Percentiles rank a stretch among this genome's conserved stretches.
phyloP scores from a whole-genome alignment of 2,888 invertebrate species.

The Entomobrya proxima region DNA sequence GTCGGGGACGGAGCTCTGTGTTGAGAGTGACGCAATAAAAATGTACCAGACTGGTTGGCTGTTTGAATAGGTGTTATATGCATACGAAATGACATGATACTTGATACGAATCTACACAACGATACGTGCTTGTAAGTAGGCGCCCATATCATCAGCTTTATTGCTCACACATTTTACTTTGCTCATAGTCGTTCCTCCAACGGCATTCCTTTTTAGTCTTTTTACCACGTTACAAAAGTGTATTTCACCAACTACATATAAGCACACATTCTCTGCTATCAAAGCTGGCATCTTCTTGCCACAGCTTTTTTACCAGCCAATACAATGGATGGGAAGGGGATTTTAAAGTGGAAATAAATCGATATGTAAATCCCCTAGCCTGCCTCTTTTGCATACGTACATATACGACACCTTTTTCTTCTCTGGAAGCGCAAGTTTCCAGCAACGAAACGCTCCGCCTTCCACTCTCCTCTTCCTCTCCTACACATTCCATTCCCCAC shows the following conservation, averaged over 20 bases:
- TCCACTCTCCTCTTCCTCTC: constrained; percentile 62
- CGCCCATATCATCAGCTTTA: background rate
- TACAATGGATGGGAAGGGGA: constrained; percentile 47
- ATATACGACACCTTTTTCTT: constrained; percentile 67
- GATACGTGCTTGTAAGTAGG: constrained; percentile 13
- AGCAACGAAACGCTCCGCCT: constrained; percentile 68
- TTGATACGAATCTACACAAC: constrained; percentile 36
- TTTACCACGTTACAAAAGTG: background rate
- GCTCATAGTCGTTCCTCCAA: constrained; percentile 29
- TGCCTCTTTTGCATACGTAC: constrained; percentile 74
- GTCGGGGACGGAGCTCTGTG: constrained; percentile 54
- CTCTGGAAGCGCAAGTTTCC: constrained; percentile 72
- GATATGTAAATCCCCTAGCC: constrained; percentile 74
- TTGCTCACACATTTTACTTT: background rate
- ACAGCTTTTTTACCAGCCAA: constrained; percentile 31
- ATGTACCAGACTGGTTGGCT: constrained; percentile 59
- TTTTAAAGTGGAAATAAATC: constrained; percentile 72
- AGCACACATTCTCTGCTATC: constrained; percentile 12
- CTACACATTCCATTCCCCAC: constrained; percentile 6
- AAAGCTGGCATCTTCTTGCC: background rate
- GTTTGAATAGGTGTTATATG: constrained; percentile 50
- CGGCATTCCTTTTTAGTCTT: constrained; percentile 30
- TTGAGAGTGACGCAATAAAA: constrained; percentile 60
- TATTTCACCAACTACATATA: background rate
- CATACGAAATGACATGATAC: constrained; percentile 37